Conservation (phyloP, 2,797 vertebrate genomes). For the Rachycentron canadum region DNA sequence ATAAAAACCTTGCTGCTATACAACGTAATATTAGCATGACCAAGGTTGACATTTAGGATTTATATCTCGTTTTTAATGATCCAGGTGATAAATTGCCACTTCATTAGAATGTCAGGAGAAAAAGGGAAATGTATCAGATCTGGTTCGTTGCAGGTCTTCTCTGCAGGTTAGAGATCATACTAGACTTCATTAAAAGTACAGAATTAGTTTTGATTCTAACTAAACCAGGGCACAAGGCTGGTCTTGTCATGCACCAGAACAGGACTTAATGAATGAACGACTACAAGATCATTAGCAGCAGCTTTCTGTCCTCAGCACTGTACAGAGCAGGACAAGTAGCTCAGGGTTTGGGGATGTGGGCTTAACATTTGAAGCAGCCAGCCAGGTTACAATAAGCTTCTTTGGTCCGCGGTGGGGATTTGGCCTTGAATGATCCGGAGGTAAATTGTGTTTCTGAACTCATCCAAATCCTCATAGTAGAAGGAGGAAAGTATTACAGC, state of each 20-base stretch:
- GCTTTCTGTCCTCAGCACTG: constrained; percentile 56
- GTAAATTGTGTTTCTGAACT: constrained; percentile 78
- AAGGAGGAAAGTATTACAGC: constrained; percentile 54
- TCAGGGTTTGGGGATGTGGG: constrained; percentile 73
- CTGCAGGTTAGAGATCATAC: constrained; percentile 9
- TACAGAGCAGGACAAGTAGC: constrained; percentile 53
- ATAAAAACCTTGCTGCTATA: constrained; percentile 48
- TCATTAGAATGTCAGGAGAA: constrained; percentile 49
- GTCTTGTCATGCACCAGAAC: constrained; percentile 34
- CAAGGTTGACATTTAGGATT: constrained; percentile 65
- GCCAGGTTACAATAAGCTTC: constrained; percentile 81
- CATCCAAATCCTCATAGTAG: constrained; percentile 70
- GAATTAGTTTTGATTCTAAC: constrained; percentile 56
- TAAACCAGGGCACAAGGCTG: constrained; percentile 33
- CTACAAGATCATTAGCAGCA: constrained; percentile 69
- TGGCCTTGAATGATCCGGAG: constrained; percentile 74
- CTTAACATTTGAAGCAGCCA: constrained; percentile 74
- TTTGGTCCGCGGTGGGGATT: constrained; percentile 75
- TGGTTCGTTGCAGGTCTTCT: constrained; percentile 7
- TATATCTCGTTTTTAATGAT: constrained; percentile 65
- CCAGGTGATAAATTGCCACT: constrained; percentile 61
- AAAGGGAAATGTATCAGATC: constrained; percentile 26
- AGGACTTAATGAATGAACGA: constrained; percentile 58
- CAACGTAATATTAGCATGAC: constrained; percentile 40
- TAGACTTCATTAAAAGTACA: constrained; percentile 56